Evolutionary conservation across 1,140 invertebrate genomes (phyloP).

Genomic region (Pteromalus puparum): DNA sequence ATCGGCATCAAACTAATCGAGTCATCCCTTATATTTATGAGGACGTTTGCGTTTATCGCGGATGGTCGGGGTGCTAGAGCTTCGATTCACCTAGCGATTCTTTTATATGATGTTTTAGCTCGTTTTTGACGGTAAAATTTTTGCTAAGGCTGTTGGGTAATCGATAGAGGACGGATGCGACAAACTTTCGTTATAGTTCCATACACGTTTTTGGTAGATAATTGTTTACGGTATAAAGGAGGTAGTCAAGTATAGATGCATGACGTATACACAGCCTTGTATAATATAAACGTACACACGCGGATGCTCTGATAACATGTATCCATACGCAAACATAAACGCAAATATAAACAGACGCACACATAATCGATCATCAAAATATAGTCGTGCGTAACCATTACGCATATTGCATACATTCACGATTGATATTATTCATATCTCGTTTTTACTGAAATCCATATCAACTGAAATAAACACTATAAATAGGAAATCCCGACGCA

Average conservation of each 20-base stretch:
- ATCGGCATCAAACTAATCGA: neutral
- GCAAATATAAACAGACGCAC: neutral
- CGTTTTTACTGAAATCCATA: no score
- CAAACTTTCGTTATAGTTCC: neutral
- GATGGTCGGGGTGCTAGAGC: neutral
- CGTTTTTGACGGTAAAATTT: no score
- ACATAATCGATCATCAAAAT: neutral
- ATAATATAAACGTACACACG: neutral
- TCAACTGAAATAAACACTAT: no score
- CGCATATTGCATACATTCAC: no score
- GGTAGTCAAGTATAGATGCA: no score
- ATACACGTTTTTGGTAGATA: neutral
- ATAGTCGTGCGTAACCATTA: neutral
- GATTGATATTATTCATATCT: no score
- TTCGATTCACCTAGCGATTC: no score
- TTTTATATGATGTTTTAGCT: no score
- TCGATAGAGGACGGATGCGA: neutral
- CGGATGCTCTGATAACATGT: neutral
- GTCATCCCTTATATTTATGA: neutral
- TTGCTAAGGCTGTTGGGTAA: neutral
- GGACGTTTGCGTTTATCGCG: neutral
- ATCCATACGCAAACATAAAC: neutral
- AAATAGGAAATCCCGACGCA: no score
- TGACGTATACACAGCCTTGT: neutral
- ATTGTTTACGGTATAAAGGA: neutral